Conservation (phyloP, 2,113 vertebrate genomes). For the Haliaeetus leucogaster region DNA sequence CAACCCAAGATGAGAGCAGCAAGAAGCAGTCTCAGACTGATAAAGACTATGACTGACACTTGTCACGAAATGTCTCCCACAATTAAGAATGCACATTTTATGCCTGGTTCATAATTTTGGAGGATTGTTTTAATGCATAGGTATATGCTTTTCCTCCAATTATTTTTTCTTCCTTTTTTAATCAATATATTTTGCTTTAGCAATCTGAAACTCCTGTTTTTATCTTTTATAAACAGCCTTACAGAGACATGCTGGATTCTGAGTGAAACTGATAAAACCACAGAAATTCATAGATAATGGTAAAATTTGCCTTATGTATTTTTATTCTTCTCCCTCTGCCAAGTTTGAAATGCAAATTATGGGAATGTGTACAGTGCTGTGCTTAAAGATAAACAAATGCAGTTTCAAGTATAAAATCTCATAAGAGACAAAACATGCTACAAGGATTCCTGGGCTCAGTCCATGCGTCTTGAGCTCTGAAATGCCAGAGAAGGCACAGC, state of each 20-base stretch:
- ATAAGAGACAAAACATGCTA: background rate
- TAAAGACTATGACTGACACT: background rate
- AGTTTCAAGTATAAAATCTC: background rate
- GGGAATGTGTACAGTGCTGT: background rate
- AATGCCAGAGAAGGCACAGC: conserved; percentile 22
- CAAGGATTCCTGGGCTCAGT: conserved; percentile 5
- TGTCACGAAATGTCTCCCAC: background rate
- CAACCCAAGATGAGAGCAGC: background rate
- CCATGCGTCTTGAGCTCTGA: background rate
- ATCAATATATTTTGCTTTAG: background rate
- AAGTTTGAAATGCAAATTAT: conserved; percentile 39
- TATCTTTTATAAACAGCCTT: background rate
- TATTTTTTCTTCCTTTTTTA: background rate
- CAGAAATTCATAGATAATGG: background rate
- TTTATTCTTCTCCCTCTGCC: background rate
- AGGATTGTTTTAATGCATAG: background rate
- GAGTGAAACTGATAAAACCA: background rate
- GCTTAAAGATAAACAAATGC: conserved; percentile 35
- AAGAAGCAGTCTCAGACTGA: background rate
- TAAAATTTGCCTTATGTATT: background rate
- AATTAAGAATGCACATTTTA: background rate
- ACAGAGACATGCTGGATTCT: background rate
- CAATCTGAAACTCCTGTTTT: background rate
- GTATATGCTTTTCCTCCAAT: background rate
- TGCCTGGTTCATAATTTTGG: fast-evolving